Conservation (phyloP, 2,888 invertebrate species). For the Frankliniella intonsa region DNA sequence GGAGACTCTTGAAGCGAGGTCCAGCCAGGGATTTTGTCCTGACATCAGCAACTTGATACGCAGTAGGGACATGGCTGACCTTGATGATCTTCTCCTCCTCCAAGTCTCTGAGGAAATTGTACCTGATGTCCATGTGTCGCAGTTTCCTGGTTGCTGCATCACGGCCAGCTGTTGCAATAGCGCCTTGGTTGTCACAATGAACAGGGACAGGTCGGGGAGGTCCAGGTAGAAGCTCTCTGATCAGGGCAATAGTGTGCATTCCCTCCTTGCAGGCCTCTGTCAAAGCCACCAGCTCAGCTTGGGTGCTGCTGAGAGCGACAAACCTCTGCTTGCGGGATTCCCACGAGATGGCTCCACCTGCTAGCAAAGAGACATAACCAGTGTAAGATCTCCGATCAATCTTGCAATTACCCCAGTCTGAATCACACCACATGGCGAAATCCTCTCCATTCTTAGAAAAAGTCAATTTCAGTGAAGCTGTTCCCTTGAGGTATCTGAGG, state of each 20-base stretch:
- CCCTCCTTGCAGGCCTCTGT: neutral
- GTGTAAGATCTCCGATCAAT: neutral
- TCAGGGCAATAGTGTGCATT: neutral
- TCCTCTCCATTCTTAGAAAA: neutral
- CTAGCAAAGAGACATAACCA: neutral
- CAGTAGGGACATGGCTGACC: neutral
- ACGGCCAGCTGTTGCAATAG: neutral
- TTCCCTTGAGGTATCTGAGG: slow-evolving; percentile 13
- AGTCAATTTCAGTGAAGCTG: neutral
- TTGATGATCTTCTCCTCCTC: neutral
- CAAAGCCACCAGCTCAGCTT: neutral
- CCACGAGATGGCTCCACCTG: neutral
- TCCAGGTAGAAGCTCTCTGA: neutral
- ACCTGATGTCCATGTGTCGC: neutral
- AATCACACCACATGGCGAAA: neutral
- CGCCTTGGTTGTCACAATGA: neutral
- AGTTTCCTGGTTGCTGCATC: neutral
- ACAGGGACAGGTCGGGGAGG: neutral
- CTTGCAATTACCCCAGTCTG: slow-evolving; percentile 14
- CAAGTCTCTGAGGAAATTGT: neutral
- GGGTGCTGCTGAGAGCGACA: neutral
- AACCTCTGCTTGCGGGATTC: neutral
- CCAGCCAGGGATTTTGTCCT: neutral
- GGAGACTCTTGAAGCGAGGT: neutral
- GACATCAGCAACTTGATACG: neutral